phyloP scores from a whole-genome alignment of 2,888 invertebrate genomes.

The Micoletzkya japonica region DNA sequence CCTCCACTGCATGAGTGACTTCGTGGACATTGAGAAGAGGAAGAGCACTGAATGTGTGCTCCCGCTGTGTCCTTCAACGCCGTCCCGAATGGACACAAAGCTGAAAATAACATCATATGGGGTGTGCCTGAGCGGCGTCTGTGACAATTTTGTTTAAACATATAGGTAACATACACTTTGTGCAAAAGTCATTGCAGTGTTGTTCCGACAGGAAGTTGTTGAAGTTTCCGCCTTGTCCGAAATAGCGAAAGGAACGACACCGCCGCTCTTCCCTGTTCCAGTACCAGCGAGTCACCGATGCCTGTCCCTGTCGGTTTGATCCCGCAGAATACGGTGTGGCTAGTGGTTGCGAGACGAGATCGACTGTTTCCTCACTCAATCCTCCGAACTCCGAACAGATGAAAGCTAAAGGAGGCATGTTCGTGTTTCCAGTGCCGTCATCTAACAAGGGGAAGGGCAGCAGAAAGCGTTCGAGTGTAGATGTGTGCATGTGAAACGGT shows the following conservation, averaged over 20 bases:
- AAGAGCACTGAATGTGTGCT: constrained; percentile 39
- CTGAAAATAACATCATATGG: neutral
- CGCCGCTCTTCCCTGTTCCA: constrained; percentile 40
- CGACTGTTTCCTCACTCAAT: constrained; percentile 31
- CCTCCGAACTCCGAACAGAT: constrained; percentile 45
- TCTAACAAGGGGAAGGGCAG: constrained; percentile 35
- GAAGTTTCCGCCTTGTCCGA: constrained; percentile 59
- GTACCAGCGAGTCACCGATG: constrained; percentile 39
- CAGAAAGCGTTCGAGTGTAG: constrained; percentile 30
- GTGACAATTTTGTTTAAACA: no score
- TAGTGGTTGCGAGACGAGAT: constrained; percentile 29
- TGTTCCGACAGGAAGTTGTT: constrained; percentile 53
- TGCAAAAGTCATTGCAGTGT: constrained; percentile 50
- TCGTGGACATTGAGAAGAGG: constrained; percentile 46
- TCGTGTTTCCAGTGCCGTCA: neutral
- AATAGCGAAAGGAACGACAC: constrained; percentile 52
- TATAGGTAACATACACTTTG: constrained; percentile 30
- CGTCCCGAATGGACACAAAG: constrained; percentile 31
- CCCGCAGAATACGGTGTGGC: constrained; percentile 41
- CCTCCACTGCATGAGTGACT: constrained; percentile 45
- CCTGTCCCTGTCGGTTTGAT: constrained; percentile 37
- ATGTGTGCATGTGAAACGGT: constrained; percentile 35
- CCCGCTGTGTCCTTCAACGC: constrained; percentile 38
- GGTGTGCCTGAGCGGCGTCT: no score
- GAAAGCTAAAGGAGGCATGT: constrained; percentile 33